Evolutionary conservation across 2,797 vertebrate species (phyloP), one percentile per base, ranked within the genome.

Genomic region (Micropoecilia bifurca): DNA sequence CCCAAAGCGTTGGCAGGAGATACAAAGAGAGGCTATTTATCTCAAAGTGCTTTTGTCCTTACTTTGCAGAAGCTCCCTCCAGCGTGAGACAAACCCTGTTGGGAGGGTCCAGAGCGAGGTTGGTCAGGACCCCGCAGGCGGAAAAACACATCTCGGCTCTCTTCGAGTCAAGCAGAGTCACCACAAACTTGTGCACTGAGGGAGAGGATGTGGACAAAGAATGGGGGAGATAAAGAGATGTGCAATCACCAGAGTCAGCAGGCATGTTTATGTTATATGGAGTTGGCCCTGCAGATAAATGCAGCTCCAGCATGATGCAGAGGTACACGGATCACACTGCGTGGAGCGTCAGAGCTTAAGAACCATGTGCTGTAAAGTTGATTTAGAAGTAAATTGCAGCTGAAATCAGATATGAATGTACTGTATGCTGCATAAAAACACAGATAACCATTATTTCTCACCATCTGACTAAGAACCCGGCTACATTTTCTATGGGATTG

Each of bases 101-200:
- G 73, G 94, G 91, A 75, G 95, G 93, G 83, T 98, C 96, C 87
- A 95, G 92, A 6, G 97, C 96, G 92, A 99, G 96, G 90, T 99
- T 99, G 76, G 97, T 97, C 87, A 99, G 96, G 85, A 99, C 97
- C 48, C 98, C 99, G 74, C 97, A 98, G 85, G 97, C 97, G 45
- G 97, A 97, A 87, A 97, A 98, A 89, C 99, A 99, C 88, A 98
- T 88, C 33, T 99, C 97, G 13, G 95, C 91, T 82, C 95, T 96
- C 93, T 96, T 97, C 25, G 97, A 97, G 92, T 98, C 98, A 45
- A 99, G 95, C 83, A 99, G 94, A 2, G 96, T 92, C 66, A 98
- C 95, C 82, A 97, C 66, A 82, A 99, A 98, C 93, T 93, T 97
- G 95, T 99, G 91, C n/a, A 97, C 99, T 99, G 91, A 73, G 81